phyloP scores from a whole-genome alignment of 2,888 invertebrate genomes.

The Leucophora obtusa region DNA sequence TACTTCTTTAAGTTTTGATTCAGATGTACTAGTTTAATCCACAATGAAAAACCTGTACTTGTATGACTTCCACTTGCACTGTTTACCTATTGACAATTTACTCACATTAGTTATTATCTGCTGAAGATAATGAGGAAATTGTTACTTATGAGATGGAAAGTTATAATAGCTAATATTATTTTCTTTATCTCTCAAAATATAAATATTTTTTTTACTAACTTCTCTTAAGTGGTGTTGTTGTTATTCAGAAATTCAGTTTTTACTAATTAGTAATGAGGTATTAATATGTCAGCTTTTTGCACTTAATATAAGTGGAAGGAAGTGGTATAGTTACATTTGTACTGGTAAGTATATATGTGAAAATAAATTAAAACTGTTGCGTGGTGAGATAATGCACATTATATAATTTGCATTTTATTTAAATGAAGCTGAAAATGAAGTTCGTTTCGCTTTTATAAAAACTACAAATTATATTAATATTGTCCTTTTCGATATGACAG shows the following conservation, averaged over 20 bases:
- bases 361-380: background rate
- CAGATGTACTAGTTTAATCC: conserved; percentile 6
- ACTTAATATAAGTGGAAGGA: background rate
- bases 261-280: background rate
- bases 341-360: background rate
- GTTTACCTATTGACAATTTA: conserved; percentile 57
- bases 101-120: conserved; percentile 32
- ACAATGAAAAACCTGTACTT: conserved; percentile 37
- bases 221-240: conserved; percentile 31
- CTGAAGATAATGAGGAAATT: conserved; percentile 54
- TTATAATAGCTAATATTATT: background rate
- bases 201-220: conserved; percentile 7
- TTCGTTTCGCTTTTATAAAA: background rate
- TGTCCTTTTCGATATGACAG: background rate
- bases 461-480: background rate
- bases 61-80: conserved; percentile 32
- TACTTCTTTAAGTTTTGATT: conserved; percentile 28
- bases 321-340: background rate
- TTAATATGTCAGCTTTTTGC: background rate
- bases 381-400: background rate
- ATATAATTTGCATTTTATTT: background rate
- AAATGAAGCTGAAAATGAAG: background rate
- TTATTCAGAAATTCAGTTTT: conserved; percentile 15
- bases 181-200: too few species aligned
- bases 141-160: conserved; percentile 42